A percentile compares a stretch with the other conserved stretches of the same genome.
These are phyloP conservation scores for Vireo griseus DNA, from an alignment of 2,797 vertebrate genomes.

Conservation along the genomic window DNA sequence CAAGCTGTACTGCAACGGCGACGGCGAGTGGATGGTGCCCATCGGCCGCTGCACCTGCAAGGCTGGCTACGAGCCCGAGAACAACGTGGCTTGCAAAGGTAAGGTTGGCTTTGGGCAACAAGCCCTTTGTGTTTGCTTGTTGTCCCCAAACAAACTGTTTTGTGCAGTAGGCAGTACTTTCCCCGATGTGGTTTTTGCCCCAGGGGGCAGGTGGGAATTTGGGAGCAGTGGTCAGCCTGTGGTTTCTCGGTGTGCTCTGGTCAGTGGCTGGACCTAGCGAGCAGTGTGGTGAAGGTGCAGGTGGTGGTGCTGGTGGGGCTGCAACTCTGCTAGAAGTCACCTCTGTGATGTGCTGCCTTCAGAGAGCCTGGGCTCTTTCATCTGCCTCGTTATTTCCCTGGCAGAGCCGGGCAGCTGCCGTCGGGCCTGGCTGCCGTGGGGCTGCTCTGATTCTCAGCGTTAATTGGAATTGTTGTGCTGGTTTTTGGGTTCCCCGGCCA, in stretches of 20 bases:
- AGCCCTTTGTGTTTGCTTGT: neutral
- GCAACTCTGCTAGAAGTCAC: neutral
- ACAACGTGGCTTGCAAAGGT: conserved; percentile 92
- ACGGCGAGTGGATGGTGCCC: conserved; percentile 98
- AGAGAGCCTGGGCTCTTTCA: conserved; percentile 21
- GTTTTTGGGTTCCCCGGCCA: conserved; percentile 15
- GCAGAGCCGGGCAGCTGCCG: conserved; percentile 34
- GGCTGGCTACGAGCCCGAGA: conserved; percentile 94
- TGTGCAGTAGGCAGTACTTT: fast-evolving
- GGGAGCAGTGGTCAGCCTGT: neutral
- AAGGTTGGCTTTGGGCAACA: conserved; percentile 29
- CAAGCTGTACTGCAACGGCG: conserved; percentile 98
- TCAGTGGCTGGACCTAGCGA: fast-evolving
- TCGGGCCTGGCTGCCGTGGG: conserved; percentile 20
- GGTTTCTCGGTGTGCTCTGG: fast-evolving
- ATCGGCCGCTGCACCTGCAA: conserved; percentile 97
- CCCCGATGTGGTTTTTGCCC: neutral
- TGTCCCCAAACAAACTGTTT: fast-evolving
- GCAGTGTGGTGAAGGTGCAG: fast-evolving
- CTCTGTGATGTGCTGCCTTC: conserved; percentile 40
- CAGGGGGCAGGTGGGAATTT: neutral
- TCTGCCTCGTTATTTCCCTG: conserved; percentile 63
- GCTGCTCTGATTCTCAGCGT: conserved; percentile 26
- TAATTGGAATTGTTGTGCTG: conserved; percentile 55
- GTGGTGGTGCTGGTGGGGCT: neutral